phyloP scores from a whole-genome alignment of 2,113 vertebrate species.

The Phycodurus eques region DNA sequence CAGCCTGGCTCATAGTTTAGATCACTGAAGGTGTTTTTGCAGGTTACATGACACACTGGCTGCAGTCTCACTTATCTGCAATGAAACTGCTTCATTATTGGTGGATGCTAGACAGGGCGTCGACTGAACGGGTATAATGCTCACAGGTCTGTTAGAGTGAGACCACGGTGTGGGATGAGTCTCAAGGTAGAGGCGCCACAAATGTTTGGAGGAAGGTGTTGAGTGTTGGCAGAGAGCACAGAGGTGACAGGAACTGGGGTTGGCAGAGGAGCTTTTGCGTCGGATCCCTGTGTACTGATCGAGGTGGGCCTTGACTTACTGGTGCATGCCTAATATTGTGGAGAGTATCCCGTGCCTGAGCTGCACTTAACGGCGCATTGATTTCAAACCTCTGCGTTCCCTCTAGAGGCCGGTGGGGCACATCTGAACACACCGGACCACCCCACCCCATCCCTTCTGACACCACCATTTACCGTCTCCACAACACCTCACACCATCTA shows the following conservation, averaged over 20 bases:
- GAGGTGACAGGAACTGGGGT: slow-evolving; percentile 57
- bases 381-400: slow-evolving; percentile 72
- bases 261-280: slow-evolving; percentile 30
- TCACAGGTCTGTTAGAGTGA: slow-evolving; percentile 53
- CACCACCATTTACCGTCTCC: slow-evolving; percentile 48
- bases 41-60: slow-evolving; percentile 17
- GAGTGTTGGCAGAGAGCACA: slow-evolving; percentile 55
- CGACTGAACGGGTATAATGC: slow-evolving; percentile 29
- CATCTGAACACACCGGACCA: slow-evolving; percentile 39
- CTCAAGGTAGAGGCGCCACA: slow-evolving; percentile 59
- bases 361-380: slow-evolving; percentile 81
- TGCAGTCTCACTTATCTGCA: slow-evolving; percentile 22
- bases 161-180: slow-evolving; percentile 56
- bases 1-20: slow-evolving; percentile 15
- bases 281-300: slow-evolving; percentile 26
- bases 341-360: slow-evolving; percentile 63
- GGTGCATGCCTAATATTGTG: slow-evolving; percentile 67
- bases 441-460: slow-evolving; percentile 25
- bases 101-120: background rate
- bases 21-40: slow-evolving; percentile 20
- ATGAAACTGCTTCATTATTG: slow-evolving; percentile 25
- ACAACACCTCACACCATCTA: slow-evolving; percentile 35
- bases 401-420: slow-evolving; percentile 62
- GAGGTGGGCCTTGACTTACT: slow-evolving; percentile 43
- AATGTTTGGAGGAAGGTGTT: slow-evolving; percentile 48